Evolutionary conservation across 2,113 vertebrate genomes (phyloP).

Genomic region (Hystrix cristata): DNA sequence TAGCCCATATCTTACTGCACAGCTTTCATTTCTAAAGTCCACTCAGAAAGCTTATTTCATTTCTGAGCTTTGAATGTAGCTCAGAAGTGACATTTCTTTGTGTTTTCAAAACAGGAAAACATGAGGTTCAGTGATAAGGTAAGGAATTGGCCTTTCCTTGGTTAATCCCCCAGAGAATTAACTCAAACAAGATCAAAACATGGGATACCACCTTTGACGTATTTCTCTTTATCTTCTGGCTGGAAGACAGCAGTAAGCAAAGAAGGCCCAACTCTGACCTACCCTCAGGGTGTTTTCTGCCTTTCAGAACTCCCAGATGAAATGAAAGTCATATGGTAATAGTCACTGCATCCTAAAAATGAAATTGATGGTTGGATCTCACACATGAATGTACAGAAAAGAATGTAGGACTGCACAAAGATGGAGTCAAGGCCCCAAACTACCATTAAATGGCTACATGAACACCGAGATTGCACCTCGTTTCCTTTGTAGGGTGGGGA

Average conservation of each 20-base stretch:
- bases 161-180: constrained; percentile 45
- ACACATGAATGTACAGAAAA: background rate
- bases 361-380: background rate
- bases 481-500: background rate
- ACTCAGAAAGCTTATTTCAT: background rate
- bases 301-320: background rate
- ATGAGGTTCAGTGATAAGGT: constrained; percentile 33
- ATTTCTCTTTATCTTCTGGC: background rate
- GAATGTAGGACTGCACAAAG: background rate
- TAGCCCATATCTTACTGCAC: background rate
- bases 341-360: background rate
- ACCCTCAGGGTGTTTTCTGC: background rate
- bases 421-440: background rate
- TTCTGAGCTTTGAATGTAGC: background rate
- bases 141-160: constrained; percentile 55
- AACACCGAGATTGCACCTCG: background rate
- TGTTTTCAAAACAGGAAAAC: constrained; percentile 71
- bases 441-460: background rate
- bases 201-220: background rate
- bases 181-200: background rate
- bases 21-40: constrained; percentile 44
- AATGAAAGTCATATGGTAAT: background rate
- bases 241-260: background rate
- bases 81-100: constrained; percentile 50
- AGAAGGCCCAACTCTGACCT: background rate